Conservation (phyloP, 2,797 vertebrate species). For the Salarias fasciatus region DNA sequence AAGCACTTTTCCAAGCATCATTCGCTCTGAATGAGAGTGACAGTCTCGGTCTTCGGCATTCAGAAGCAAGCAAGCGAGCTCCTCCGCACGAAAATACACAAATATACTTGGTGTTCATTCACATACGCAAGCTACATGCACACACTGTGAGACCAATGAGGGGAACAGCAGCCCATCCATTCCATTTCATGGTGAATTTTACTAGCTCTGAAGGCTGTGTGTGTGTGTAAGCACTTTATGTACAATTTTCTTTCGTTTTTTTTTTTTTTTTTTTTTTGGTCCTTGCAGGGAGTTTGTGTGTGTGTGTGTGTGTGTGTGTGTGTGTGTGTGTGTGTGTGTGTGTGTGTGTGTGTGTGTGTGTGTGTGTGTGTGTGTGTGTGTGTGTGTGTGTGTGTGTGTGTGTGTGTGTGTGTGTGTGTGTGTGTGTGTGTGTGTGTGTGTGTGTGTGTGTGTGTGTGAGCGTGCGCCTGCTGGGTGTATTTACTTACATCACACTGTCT, state of each 20-base stretch:
- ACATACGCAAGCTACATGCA: conserved; percentile 21
- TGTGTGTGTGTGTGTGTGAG: conserved; percentile 13
- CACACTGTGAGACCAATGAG: conserved; percentile 40
- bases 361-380: conserved; percentile 3
- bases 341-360: conserved; percentile 18
- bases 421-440: too few species aligned
- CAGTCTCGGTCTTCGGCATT: conserved; percentile 2
- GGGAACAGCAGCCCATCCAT: conserved; percentile 64
- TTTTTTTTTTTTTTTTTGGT: conserved; percentile 28
- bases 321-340: too few species aligned
- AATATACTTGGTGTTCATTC: conserved; percentile 9
- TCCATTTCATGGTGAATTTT: conserved; percentile 63
- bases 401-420: conserved; percentile 12
- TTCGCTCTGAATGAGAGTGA: conserved; percentile 2
- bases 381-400: too few species aligned
- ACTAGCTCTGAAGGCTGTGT: conserved; percentile 40
- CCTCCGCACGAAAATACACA: conserved; percentile 6
- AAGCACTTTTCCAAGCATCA: conserved; percentile 6
- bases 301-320: not conserved
- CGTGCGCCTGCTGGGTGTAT: conserved; percentile 60
- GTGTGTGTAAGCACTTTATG: conserved; percentile 38
- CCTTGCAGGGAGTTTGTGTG: conserved; percentile 33
- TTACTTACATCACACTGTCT: conserved; percentile 64
- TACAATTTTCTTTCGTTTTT: conserved; percentile 40
- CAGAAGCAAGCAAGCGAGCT: not conserved